Percentiles rank a stretch among this genome's conserved stretches.
phyloP scores from a whole-genome alignment of 2,113 vertebrate genomes.

The Arizona elegans region DNA sequence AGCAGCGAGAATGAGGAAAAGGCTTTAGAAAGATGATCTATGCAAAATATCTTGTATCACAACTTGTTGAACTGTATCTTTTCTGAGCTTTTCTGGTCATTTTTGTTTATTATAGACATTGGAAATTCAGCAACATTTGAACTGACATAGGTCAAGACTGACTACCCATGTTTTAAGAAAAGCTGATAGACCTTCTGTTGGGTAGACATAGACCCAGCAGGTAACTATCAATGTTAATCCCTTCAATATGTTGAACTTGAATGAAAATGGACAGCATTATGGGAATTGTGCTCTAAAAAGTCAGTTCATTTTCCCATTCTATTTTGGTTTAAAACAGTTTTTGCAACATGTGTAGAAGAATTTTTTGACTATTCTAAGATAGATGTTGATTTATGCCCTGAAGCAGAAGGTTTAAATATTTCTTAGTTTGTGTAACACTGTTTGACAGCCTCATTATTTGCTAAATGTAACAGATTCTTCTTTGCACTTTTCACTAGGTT shows the following conservation, averaged over 20 bases:
- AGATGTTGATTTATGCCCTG: background rate
- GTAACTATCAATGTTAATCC: background rate
- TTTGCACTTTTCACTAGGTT: background rate
- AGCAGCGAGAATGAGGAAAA: background rate
- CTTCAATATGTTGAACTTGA: background rate
- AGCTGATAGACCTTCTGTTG: background rate
- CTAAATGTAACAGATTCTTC: constrained; percentile 1
- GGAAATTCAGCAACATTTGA: background rate
- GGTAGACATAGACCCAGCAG: background rate
- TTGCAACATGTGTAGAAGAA: background rate
- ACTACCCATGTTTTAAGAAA: background rate
- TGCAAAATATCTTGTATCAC: background rate
- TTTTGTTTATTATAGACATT: background rate
- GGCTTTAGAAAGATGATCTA: background rate
- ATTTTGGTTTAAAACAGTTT: background rate
- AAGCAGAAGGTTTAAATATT: constrained; percentile 20
- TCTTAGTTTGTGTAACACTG: background rate
- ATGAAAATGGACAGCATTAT: background rate
- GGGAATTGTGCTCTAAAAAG: background rate
- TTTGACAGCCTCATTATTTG: constrained; percentile 18
- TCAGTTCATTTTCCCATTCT: background rate
- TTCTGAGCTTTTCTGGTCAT: background rate
- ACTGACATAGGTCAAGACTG: background rate
- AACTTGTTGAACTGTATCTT: background rate
- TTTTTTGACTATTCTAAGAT: background rate